Percentiles rank a stretch among this genome's conserved stretches.
phyloP scores from a whole-genome alignment of 2,113 vertebrate species.

The Petroica traversi region DNA sequence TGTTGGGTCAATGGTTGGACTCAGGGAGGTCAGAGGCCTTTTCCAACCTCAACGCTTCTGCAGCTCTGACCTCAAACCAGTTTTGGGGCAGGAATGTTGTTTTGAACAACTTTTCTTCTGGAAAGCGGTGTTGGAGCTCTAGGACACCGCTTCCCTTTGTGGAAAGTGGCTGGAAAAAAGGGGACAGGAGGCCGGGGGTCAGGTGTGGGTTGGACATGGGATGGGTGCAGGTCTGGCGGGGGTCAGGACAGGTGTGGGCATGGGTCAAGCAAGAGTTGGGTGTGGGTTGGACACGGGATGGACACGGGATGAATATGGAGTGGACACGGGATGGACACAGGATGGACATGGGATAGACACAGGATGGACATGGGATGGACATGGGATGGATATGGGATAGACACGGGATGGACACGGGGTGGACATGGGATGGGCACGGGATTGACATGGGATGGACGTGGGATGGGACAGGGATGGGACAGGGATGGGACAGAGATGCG shows the following conservation, averaged over 20 bases:
- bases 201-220: accelerated
- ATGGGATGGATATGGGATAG: not conserved
- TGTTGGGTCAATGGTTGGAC: too few species aligned
- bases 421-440: too few species aligned
- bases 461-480: too few species aligned
- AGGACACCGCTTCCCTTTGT: accelerated
- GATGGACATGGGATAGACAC: too few species aligned
- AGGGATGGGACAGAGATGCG: not conserved
- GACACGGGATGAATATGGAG: too few species aligned
- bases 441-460: too few species aligned
- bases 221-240: not conserved
- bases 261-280: not conserved
- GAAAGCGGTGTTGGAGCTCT: accelerated
- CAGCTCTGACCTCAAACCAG: accelerated
- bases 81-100: not conserved
- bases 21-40: accelerated
- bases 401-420: accelerated
- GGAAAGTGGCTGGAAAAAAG: accelerated
- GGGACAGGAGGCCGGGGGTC: not conserved
- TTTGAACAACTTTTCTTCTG: not conserved
- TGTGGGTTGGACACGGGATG: not conserved
- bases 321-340: too few species aligned
- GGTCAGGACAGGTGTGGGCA: not conserved
- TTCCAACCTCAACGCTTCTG: accelerated
- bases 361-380: not conserved